Percentiles rank a stretch among this genome's conserved stretches.
Conservation (phyloP, 2,113 vertebrate genomes). For the Microcebus ravelobensis region DNA sequence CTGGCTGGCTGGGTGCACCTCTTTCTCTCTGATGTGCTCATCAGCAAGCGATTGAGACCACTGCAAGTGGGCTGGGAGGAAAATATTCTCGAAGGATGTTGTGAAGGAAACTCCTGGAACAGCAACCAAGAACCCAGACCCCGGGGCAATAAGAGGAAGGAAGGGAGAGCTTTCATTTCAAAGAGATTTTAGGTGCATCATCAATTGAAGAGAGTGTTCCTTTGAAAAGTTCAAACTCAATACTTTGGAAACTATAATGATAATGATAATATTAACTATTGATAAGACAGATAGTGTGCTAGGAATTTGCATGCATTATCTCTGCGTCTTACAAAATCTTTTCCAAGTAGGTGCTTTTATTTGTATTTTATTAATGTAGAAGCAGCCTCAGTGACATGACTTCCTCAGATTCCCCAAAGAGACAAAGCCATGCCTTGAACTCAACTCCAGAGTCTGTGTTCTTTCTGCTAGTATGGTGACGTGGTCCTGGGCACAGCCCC, state of each 20-base stretch:
- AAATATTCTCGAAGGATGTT: neutral
- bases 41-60: neutral
- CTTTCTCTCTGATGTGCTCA: neutral
- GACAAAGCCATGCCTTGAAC: neutral
- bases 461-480: neutral
- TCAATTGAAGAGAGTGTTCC: neutral
- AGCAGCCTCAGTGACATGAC: neutral
- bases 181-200: neutral
- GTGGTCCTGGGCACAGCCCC: neutral
- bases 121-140: neutral
- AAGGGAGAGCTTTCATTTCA: neutral
- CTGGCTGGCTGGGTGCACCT: too few relatives aligned
- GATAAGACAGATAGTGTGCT: neutral
- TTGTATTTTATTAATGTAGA: neutral
- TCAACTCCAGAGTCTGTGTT: neutral
- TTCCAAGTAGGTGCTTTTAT: neutral
- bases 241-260: neutral
- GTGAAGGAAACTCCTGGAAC: neutral
- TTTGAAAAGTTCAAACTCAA: neutral
- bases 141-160: rapidly evolving
- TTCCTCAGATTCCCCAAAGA: neutral
- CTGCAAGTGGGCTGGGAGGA: too few relatives aligned
- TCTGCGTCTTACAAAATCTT: neutral
- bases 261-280: neutral
- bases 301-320: neutral